Percentiles rank a stretch among this genome's conserved stretches.
Conservation (phyloP, 2,888 invertebrate genomes). For the Caenorhabditis sp. region DNA sequence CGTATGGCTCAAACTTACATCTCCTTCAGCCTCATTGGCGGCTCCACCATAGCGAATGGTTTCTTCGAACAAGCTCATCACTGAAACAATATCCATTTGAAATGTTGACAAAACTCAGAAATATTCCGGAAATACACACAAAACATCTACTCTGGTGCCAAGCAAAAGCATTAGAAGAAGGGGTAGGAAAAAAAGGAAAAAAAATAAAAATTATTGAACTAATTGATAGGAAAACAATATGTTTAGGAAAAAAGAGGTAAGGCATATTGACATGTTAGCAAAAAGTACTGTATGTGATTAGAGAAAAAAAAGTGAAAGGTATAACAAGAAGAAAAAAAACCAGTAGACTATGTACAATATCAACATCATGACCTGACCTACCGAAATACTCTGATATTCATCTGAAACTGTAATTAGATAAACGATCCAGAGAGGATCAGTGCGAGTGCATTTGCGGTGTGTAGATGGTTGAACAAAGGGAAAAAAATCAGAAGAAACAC, state of each 20-base stretch:
- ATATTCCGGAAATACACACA: constrained; percentile 2
- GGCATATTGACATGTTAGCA: constrained; percentile 1
- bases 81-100: neutral
- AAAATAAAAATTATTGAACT: neutral
- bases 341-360: neutral
- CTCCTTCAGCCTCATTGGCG: constrained; percentile 50
- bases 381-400: neutral
- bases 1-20: constrained; percentile 17
- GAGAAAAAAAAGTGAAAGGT: neutral
- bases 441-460: neutral
- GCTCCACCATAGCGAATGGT: constrained; percentile 60
- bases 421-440: neutral
- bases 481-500: neutral
- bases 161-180: constrained; percentile 39
- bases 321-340: neutral
- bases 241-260: neutral
- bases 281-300: neutral
- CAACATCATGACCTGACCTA: neutral
- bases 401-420: neutral
- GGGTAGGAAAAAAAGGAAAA: constrained; percentile 11
- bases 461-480: neutral
- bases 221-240: constrained; percentile 30
- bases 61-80: constrained; percentile 42
- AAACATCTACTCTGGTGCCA: constrained; percentile 38
- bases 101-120: neutral